Conservation (phyloP, 2,888 invertebrate genomes). For the Macrosiphum euphorbiae region DNA sequence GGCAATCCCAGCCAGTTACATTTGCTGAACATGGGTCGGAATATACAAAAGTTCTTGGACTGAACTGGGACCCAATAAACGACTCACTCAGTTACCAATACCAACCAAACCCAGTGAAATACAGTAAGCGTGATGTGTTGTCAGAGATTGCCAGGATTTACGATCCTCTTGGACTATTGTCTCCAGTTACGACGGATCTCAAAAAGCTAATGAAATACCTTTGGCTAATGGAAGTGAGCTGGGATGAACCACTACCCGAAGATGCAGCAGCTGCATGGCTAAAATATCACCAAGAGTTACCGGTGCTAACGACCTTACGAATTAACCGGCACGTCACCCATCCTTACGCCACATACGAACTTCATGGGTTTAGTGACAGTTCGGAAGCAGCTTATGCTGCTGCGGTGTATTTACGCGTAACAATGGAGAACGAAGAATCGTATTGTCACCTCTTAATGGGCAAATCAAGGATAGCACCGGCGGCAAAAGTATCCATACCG, state of each 20-base stretch:
- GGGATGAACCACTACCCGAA: not conserved
- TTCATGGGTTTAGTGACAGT: constrained; percentile 16
- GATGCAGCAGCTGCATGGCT: not conserved
- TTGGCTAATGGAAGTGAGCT: not conserved
- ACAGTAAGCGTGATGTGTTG: not conserved
- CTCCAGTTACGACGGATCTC: not conserved
- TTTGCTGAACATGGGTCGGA: not conserved
- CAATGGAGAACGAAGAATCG: not conserved
- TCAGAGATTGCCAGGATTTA: not conserved
- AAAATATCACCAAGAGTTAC: not conserved
- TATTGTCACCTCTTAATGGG: not conserved
- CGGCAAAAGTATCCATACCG: not conserved
- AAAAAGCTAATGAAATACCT: not conserved
- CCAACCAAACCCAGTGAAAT: not conserved
- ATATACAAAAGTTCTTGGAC: not conserved
- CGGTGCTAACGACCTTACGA: not conserved
- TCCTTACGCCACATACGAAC: not conserved
- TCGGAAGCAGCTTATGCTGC: not conserved
- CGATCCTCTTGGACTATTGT: not conserved
- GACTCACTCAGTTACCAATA: not conserved
- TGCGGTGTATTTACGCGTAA: not conserved
- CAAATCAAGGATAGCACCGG: not conserved
- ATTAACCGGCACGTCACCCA: not conserved
- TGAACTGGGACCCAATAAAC: not conserved
- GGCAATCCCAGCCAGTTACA: not conserved